Conservation (phyloP, 2,888 invertebrate species). For the Stictocephala bisonia region DNA sequence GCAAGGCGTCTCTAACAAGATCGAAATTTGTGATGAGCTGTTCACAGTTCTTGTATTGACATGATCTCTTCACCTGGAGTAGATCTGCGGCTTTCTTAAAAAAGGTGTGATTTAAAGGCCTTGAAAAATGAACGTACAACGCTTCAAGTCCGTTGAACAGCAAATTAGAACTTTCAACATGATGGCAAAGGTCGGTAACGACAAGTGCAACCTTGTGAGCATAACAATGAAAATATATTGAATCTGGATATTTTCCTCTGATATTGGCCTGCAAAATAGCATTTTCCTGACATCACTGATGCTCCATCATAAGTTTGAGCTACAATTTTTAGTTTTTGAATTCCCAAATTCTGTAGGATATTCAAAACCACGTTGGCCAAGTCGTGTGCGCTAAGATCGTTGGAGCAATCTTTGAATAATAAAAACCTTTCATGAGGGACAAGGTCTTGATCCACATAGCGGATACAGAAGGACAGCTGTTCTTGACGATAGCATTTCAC, state of each 20-base stretch:
- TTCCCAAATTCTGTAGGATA: neutral
- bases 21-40: no score
- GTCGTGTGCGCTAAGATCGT: neutral
- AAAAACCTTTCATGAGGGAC: neutral
- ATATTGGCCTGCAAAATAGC: no score
- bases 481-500: neutral
- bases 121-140: no score
- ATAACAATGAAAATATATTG: slow-evolving; percentile 2
- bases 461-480: slow-evolving; percentile 25
- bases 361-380: slow-evolving; percentile 14
- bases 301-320: slow-evolving; percentile 31
- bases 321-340: slow-evolving; percentile 8
- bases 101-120: no score
- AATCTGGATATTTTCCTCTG: neutral
- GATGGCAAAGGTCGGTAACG: no score
- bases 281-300: slow-evolving; percentile 3
- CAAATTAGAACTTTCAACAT: no score
- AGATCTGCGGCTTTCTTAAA: no score
- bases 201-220: slow-evolving; percentile 3
- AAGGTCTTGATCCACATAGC: no score
- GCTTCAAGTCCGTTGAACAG: no score
- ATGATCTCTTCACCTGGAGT: no score
- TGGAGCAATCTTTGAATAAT: neutral
- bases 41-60: no score
- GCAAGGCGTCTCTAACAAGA: no score